Base-by-base conservation (phyloP, 2,797 vertebrate genomes). In the Diceros bicornis region DNA sequence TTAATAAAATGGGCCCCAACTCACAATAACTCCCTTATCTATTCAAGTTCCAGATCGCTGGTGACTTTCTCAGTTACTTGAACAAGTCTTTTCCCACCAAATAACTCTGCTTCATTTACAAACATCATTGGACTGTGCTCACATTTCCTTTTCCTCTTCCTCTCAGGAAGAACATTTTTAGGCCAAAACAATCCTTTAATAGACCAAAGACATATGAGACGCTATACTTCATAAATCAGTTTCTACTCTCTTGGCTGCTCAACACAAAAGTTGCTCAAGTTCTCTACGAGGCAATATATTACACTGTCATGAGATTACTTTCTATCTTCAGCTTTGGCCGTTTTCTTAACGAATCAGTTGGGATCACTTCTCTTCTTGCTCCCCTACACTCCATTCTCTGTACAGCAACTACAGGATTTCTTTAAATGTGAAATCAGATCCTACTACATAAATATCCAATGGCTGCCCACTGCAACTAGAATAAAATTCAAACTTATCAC, bases 151-250 rank as follows among this genome's bases (percentile, higher is more conserved):
- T 95, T 91, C 82, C 34, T 93, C 72, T 96, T 96, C 82, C 89
- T 93, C 71, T 91, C 41, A 93, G 62, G 91, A 97, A 96, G 41
- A 94, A 83, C 64, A 93, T 59, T 96, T 97, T 97, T 86, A 72
- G 68, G 55, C 10, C 81, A 57, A 79, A 91, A 91, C 29, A 85
- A 96, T 72, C 29, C 44, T 91, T 87, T 90, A 71, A 47, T 84
- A 77, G 32, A 78, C 29, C 57, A 90, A 96, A 95, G 68, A 85
- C 37, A 68, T 0, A 41, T 50, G 34, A 88, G 72, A 57, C 34
- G 37, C n/a, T 95, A 17, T 6, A 92, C 7, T 64, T 82, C 37
- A 72, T 41, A 94, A 82, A 62, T 50, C 41, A 64, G 77, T 93
- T 88, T 75, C 87, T 61, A 25, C 20, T 93, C 44, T 68, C 34